A percentile compares a stretch with the other conserved stretches of the same genome.
These are phyloP conservation scores for Brachyhypopomus occidentalis DNA, from an alignment of 2,113 vertebrate species.

Conservation along the genomic window DNA sequence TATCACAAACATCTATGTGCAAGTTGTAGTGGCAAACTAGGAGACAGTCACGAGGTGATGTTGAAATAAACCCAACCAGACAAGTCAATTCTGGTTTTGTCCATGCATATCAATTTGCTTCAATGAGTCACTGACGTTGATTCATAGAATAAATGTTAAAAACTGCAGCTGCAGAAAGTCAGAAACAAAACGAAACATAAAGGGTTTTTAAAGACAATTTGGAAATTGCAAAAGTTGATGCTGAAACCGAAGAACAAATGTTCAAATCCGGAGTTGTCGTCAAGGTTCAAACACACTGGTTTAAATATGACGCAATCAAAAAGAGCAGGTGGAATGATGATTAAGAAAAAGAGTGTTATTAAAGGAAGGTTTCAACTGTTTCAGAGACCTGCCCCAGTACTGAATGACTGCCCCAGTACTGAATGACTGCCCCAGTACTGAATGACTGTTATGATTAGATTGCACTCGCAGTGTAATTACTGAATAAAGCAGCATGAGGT, in stretches of 20 bases:
- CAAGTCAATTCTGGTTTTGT: too few relatives aligned
- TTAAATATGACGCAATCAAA: constrained; percentile 8
- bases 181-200: background rate
- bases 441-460: constrained; percentile 80
- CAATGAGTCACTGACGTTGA: background rate
- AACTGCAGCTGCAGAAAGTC: background rate
- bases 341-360: constrained; percentile 66
- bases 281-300: too few relatives aligned
- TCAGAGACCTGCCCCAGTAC: constrained; percentile 60
- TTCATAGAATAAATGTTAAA: background rate
- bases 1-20: too few relatives aligned
- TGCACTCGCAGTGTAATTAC: constrained; percentile 79
- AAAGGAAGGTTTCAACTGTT: constrained; percentile 74
- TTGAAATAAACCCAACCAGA: too few relatives aligned
- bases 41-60: too few relatives aligned
- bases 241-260: background rate
- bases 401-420: constrained; percentile 64
- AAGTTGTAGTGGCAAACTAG: too few relatives aligned
- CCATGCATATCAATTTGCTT: background rate
- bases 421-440: constrained; percentile 52
- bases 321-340: constrained; percentile 62
- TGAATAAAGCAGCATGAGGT: constrained; percentile 67
- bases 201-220: background rate
- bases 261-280: too few relatives aligned
- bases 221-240: too few relatives aligned